Conservation (phyloP, 2,113 vertebrate species). For the human region DNA sequence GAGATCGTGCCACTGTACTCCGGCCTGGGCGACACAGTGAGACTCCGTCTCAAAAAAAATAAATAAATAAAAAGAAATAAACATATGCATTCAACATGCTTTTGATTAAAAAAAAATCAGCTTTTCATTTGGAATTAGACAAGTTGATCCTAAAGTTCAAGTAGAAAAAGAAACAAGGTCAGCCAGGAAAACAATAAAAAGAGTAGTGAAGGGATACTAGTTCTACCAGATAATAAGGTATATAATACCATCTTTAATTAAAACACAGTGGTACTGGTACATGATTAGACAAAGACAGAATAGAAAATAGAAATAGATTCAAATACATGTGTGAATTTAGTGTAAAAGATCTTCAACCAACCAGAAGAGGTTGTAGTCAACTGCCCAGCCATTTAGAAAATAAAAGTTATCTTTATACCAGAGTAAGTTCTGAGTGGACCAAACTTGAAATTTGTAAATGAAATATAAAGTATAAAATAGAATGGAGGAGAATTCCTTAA, state of each 20-base stretch:
- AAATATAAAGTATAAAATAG: not conserved
- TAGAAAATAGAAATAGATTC: not conserved
- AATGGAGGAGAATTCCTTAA: not conserved
- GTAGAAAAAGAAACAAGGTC: not conserved
- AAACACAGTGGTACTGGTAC: not conserved
- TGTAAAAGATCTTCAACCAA: not conserved
- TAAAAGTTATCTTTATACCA: not conserved
- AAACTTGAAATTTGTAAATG: not conserved
- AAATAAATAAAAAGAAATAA: not conserved
- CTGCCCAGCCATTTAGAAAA: not conserved
- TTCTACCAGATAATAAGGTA: not conserved
- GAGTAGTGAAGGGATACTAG: not conserved
- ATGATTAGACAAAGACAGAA: not conserved
- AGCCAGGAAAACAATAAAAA: constrained; percentile 1
- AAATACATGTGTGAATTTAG: not conserved
- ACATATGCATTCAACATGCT: not conserved
- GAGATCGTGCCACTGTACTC: too few species aligned
- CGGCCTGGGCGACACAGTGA: too few species aligned
- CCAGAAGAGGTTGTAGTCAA: not conserved
- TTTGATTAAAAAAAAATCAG: not conserved
- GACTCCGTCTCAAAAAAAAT: too few species aligned
- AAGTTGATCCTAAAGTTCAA: not conserved
- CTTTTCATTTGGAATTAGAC: not conserved
- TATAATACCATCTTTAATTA: not conserved
- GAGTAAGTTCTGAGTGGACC: not conserved